These are phyloP conservation scores for Alectura lathami DNA, from an alignment of 2,113 vertebrate genomes.

Conservation along the genomic window DNA sequence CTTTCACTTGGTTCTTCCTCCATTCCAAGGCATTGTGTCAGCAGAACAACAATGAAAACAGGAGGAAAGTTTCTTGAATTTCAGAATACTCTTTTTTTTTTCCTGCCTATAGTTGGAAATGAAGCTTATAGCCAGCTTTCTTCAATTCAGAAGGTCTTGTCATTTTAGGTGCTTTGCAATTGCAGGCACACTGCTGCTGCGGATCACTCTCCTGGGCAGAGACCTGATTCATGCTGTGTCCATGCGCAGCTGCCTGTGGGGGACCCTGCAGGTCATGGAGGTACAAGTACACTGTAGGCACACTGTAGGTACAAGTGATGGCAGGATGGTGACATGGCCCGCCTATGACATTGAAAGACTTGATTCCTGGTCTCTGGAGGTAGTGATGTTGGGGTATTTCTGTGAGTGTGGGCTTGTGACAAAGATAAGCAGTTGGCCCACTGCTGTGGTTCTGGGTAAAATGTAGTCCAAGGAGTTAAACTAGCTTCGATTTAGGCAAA, in stretches of 20 bases:
- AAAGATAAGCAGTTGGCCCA: background rate
- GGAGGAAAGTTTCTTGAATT: background rate
- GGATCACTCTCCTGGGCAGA: background rate
- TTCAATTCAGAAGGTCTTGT: background rate
- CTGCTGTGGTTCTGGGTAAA: background rate
- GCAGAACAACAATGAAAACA: background rate
- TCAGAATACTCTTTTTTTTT: background rate
- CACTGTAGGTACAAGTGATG: no score
- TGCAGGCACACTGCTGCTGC: background rate
- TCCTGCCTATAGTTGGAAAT: background rate
- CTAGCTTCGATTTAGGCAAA: background rate
- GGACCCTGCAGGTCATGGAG: background rate
- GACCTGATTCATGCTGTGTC: background rate
- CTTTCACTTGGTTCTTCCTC: background rate
- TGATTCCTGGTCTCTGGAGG: no score
- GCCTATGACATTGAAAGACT: background rate
- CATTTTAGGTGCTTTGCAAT: background rate
- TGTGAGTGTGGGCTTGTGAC: background rate
- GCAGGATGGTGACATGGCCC: background rate
- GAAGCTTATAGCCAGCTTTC: background rate
- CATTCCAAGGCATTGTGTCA: background rate
- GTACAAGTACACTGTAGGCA: no score
- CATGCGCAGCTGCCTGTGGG: no score
- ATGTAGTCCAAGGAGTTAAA: background rate
- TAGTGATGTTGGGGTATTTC: background rate